Base-by-base conservation (phyloP, 2,888 invertebrate genomes). In the Leucania comma region DNA sequence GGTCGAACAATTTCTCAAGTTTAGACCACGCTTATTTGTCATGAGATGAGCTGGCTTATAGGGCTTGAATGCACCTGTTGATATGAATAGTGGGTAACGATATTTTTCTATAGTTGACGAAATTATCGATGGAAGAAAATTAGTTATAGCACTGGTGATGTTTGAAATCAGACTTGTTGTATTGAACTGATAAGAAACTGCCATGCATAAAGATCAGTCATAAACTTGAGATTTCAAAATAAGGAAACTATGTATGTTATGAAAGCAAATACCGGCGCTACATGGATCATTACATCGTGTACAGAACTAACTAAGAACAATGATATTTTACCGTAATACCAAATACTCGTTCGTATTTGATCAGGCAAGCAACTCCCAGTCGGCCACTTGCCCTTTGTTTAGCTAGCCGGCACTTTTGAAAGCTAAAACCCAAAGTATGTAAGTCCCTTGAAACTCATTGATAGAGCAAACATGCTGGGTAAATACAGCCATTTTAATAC, bases 401-500 rank as follows among this genome's bases (percentile, higher is more conserved):
- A 90, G 89, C 88, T 89, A 90, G 94, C 90, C 95, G 95, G 95
- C 91, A 83, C 94, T 92, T 94, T 96, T 95, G 95, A 95, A 95
- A 95, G 93, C 91, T 96, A 96, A 96, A 96, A 96, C 95, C 93
- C 93, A 92, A 96, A 93, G 94, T 95, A 89, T 96, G 96, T 96
- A 93, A 90, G 93, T 81, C 94, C 92, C 93, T 94, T 90, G 89
- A 93, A 92, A 93, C 94, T 92, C 95, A 92, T 94, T 93, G 93
- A 93, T 93, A 91, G 87, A 88, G 86, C 90, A 95, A 95, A 96
- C 93, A 93, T 77, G 81, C 89, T 86, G 86, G 75, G 88, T 90
- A 95, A 95, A 95, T 91, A 95, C 84, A 81, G 86, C 89, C 88
- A 87, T 90, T 90, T 93, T 94, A 94, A 94, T 94, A 94, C 93